Evolutionary conservation across 2,113 vertebrate species (phyloP), one percentile per base, ranked within the genome.

Genomic region (Onychostruthus taczanowskii): DNA sequence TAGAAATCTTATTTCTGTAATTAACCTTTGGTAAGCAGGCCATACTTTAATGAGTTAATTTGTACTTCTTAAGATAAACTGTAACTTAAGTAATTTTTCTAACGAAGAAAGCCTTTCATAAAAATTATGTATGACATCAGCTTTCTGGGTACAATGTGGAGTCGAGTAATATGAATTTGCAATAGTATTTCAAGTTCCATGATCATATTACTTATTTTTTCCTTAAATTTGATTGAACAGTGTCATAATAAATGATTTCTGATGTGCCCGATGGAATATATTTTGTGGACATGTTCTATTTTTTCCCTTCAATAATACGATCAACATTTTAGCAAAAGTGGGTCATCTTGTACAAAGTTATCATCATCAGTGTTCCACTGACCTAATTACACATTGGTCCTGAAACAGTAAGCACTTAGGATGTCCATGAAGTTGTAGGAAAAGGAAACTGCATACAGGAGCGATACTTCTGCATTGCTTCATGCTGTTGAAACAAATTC

Each of bases 321-420:
- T 77, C 43, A 89, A 63, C 84, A 46, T 75, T 94, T 93, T 82
- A 84, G 81, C 63, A 89, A 95, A 93, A 96, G 90, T 94, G 68
- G 93, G 90, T 96, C 95, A 94, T 91, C 81, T 59, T 89, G 93
- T 96, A 92, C 75, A 62, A 89, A 95, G 92, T 93, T 95, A 58
- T 92, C 73, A 87, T 93, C 91, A 88, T 95, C 88, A 89, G 72
- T 92, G 94, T 94, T 93, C 93, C 88, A 96, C 93, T 97, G 94
- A 93, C 93, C 95, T 96, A 96, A 94, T 96, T 97, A 91, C 83
- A 92, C 2, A 39, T 78, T 84, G 91, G 90, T 95, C 82, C 90
- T 96, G 94, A 94, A 90, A 85, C 74, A 1, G 39, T 89, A 76
- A 95, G 94, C 84, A 33, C 27, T 89, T 91, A 64, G 93, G 89